Evolutionary conservation across 2,797 vertebrate species (phyloP).

Genomic region (Sciaenops ocellatus): DNA sequence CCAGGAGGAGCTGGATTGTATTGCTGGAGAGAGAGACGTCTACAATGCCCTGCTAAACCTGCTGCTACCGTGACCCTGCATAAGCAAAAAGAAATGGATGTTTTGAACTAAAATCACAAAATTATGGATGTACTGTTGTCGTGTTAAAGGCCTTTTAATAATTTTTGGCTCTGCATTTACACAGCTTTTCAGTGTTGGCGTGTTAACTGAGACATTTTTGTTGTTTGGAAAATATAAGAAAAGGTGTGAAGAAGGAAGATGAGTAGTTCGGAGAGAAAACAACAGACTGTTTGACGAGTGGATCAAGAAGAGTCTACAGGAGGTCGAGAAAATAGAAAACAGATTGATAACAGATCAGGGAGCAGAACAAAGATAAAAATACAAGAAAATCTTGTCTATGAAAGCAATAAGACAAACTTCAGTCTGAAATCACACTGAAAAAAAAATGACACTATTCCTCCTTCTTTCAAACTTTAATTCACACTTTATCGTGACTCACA

Average conservation of each 20-base stretch:
- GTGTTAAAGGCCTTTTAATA: not conserved
- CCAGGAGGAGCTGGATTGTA: too few relatives aligned
- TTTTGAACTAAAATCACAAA: not conserved
- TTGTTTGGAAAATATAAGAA: constrained; percentile 11
- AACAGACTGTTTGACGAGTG: not conserved
- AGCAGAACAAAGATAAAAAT: not conserved
- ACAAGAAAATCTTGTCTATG: not conserved
- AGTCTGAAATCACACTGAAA: not conserved
- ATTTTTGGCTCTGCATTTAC: not conserved
- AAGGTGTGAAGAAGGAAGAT: constrained; percentile 1
- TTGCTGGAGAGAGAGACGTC: too few relatives aligned
- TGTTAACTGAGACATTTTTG: constrained; percentile 10
- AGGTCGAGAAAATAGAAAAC: not conserved
- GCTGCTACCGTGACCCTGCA: too few relatives aligned
- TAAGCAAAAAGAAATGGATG: too few relatives aligned
- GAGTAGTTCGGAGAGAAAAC: not conserved
- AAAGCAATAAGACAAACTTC: not conserved
- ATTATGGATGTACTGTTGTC: not conserved
- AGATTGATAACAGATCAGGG: not conserved
- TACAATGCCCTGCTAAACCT: too few relatives aligned
- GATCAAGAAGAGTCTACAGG: not conserved
- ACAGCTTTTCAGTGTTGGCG: not conserved
- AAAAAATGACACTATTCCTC: not conserved
- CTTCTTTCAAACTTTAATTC: not conserved
- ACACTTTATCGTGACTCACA: not conserved